Conservation (phyloP, 2,797 vertebrate species). For the Oryzias sinensis region DNA sequence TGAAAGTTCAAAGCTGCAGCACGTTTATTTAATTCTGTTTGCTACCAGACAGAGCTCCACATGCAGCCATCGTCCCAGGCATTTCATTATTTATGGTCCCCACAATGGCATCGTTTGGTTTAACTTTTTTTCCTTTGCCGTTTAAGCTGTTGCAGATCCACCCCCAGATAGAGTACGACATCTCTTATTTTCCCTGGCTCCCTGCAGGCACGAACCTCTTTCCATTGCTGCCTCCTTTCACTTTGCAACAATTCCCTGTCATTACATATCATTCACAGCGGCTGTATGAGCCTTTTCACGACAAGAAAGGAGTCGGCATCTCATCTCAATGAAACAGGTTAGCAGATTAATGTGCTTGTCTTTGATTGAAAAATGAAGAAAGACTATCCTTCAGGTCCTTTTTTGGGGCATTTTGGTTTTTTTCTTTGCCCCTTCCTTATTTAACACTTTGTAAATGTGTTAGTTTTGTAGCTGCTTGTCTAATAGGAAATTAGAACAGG, state of each 20-base stretch:
- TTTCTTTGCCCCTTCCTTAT: slow-evolving; percentile 20
- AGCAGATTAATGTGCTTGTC: too few species aligned
- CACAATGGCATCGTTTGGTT: slow-evolving; percentile 3
- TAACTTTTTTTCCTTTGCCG: slow-evolving; percentile 1
- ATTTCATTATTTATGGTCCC: slow-evolving; percentile 8
- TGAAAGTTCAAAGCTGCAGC: slow-evolving; percentile 17
- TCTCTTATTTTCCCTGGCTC: slow-evolving; percentile 21
- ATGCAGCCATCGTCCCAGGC: slow-evolving; percentile 13
- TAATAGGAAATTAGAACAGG: slow-evolving; percentile 51
- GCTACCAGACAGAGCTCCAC: slow-evolving; percentile 17
- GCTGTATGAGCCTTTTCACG: not conserved
- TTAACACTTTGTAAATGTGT: slow-evolving; percentile 66
- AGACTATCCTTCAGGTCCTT: slow-evolving; percentile 5
- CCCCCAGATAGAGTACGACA: slow-evolving; percentile 14
- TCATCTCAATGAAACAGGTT: not conserved
- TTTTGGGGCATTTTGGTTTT: slow-evolving; percentile 13
- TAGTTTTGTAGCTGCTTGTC: slow-evolving; percentile 68
- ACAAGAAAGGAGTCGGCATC: slow-evolving; percentile 2
- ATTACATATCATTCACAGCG: slow-evolving; percentile 25
- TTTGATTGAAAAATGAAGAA: too few species aligned
- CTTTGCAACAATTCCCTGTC: slow-evolving; percentile 53
- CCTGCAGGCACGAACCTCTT: slow-evolving; percentile 26
- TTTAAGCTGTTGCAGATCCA: slow-evolving; percentile 6
- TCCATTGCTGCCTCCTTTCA: slow-evolving; percentile 25
- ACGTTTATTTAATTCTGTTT: slow-evolving; percentile 26